These are phyloP conservation scores for Dicyrtoma fusca DNA, from an alignment of 2,888 invertebrate genomes.

Conservation along the genomic window DNA sequence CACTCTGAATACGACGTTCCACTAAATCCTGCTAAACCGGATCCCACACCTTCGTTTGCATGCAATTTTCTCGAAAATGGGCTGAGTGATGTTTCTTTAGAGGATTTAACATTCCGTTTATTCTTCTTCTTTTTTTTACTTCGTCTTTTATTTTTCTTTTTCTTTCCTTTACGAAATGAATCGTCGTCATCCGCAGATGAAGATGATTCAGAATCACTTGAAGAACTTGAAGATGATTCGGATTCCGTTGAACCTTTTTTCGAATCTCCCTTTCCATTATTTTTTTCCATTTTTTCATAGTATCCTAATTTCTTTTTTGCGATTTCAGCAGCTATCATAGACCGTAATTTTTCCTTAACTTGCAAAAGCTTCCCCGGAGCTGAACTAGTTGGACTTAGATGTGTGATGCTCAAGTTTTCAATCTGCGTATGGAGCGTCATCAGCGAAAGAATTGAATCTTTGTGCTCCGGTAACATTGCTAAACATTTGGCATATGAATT, in stretches of 20 bases:
- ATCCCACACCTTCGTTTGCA: no score
- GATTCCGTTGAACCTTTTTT: slow-evolving; percentile 42
- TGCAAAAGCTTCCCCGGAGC: slow-evolving; percentile 62
- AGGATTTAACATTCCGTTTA: slow-evolving; percentile 62
- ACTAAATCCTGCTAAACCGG: slow-evolving; percentile 35
- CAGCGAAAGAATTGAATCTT: slow-evolving; percentile 68
- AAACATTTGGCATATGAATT: slow-evolving; percentile 82
- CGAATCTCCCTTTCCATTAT: slow-evolving; percentile 57
- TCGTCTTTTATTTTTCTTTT: slow-evolving; percentile 70
- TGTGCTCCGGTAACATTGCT: slow-evolving; percentile 81
- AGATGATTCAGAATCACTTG: slow-evolving; percentile 40
- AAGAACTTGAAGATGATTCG: slow-evolving; percentile 45
- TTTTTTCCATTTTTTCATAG: slow-evolving; percentile 17
- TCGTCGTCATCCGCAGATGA: slow-evolving; percentile 44
- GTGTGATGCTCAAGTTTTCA: slow-evolving; percentile 46
- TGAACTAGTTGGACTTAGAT: slow-evolving; percentile 42
- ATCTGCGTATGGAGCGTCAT: slow-evolving; percentile 43
- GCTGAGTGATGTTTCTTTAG: slow-evolving; percentile 63
- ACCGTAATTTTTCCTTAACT: slow-evolving; percentile 70
- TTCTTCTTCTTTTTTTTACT: slow-evolving; percentile 67
- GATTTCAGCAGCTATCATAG: slow-evolving; percentile 59
- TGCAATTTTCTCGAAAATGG: slow-evolving; percentile 51
- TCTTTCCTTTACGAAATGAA: slow-evolving; percentile 58
- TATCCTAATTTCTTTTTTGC: slow-evolving; percentile 32
- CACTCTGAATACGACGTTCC: slow-evolving; percentile 45